These are phyloP conservation scores for Drosophila melanosoma DNA, from an alignment of 2,888 invertebrate species.

Conservation along the genomic window DNA sequence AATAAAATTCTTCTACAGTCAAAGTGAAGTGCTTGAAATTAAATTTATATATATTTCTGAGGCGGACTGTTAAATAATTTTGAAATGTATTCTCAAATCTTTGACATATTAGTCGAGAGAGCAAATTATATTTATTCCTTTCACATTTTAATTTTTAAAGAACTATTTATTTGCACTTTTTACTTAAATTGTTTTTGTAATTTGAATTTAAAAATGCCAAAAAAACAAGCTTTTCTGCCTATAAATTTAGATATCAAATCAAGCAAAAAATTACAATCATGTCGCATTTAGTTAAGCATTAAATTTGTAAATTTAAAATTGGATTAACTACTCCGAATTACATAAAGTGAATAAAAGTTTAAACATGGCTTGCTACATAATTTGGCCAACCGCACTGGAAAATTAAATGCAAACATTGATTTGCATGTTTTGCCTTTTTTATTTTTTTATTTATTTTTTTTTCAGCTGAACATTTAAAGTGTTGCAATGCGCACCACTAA, in stretches of 20 bases:
- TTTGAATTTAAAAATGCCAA: no score
- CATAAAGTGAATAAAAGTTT: neutral
- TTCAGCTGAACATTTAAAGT: conserved; percentile 21
- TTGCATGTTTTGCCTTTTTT: conserved; percentile 41
- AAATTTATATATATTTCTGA: no score
- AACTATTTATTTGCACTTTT: neutral
- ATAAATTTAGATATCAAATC: neutral
- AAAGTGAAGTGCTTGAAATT: neutral
- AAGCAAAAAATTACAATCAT: neutral
- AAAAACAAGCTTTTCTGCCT: no score
- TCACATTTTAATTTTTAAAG: neutral
- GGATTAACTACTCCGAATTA: conserved; percentile 2
- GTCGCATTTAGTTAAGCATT: neutral
- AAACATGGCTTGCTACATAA: conserved; percentile 11
- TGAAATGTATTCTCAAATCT: no score
- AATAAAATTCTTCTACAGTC: neutral
- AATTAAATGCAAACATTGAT: conserved; percentile 59
- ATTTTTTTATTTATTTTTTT: conserved; percentile 5
- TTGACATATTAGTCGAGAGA: no score
- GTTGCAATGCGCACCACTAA: conserved; percentile 15
- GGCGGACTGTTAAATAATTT: no score
- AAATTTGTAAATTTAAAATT: neutral
- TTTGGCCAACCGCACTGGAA: conserved; percentile 56
- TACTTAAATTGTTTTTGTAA: no score
- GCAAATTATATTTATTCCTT: neutral